These are phyloP conservation scores for Thaumetopoea pityocampa DNA, from an alignment of 1,140 invertebrate species.

Conservation along the genomic window DNA sequence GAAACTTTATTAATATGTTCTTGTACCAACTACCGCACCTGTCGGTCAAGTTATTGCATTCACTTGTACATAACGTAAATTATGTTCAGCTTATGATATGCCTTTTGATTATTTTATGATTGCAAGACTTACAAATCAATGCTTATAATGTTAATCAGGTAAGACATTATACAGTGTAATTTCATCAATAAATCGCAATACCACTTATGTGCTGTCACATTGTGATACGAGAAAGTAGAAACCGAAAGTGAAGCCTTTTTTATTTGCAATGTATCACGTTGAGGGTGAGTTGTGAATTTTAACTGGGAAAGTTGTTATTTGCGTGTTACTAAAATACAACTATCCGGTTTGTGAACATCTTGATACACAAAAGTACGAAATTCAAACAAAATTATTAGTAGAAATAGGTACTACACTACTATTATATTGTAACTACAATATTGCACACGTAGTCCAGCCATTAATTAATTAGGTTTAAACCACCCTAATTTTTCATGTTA, in stretches of 20 bases:
- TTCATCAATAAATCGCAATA: conserved; percentile 37
- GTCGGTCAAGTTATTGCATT: too few relatives aligned
- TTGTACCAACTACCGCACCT: too few relatives aligned
- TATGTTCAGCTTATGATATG: too few relatives aligned
- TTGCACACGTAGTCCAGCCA: background rate
- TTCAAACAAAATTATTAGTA: too few relatives aligned
- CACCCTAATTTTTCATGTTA: background rate
- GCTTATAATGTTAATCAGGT: too few relatives aligned
- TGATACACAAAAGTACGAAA: conserved; percentile 3
- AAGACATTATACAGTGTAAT: too few relatives aligned
- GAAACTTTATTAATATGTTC: too few relatives aligned
- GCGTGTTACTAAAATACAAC: background rate
- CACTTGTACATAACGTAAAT: too few relatives aligned
- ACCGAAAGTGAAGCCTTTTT: conserved; percentile 37
- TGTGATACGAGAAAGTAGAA: conserved; percentile 40
- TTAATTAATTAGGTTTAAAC: background rate
- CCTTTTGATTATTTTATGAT: too few relatives aligned
- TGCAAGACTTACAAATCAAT: too few relatives aligned
- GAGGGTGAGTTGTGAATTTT: conserved; percentile 33
- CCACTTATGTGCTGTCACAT: conserved; percentile 33
- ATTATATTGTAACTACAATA: background rate
- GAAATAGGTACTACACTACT: background rate
- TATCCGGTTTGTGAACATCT: conserved; percentile 2
- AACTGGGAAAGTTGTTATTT: conserved; percentile 20
- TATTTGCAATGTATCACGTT: conserved; percentile 27